Percentiles rank a stretch among this genome's conserved stretches.
Evolutionary conservation across 2,797 vertebrate species (phyloP).

Genomic region (Chaunax sp.): DNA sequence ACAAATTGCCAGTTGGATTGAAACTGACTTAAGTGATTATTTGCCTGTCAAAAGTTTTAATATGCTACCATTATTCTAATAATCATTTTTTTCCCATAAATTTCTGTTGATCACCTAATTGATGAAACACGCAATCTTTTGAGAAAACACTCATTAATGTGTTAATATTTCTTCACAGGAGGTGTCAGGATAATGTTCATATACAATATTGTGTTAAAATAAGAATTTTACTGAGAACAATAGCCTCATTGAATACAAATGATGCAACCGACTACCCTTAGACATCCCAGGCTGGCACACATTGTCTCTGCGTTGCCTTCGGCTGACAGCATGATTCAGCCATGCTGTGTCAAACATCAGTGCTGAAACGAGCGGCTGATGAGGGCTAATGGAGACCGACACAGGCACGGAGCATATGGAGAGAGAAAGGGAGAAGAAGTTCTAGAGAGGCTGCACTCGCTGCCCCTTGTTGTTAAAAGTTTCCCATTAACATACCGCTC

Average conservation of each 20-base stretch:
- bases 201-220: not conserved
- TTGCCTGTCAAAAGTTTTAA: too few relatives aligned
- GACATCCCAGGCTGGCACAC: constrained; percentile 33
- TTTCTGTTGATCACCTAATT: accelerated
- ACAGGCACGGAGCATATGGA: constrained; percentile 32
- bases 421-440: constrained; percentile 23
- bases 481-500: constrained; percentile 16
- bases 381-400: constrained; percentile 35
- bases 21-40: too few relatives aligned
- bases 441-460: constrained; percentile 6
- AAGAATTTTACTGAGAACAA: constrained; percentile 1
- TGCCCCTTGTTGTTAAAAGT: constrained; percentile 2
- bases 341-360: constrained; percentile 59
- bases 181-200: not conserved
- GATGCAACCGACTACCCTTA: constrained; percentile 5
- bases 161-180: not conserved
- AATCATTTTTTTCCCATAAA: too few relatives aligned
- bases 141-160: not conserved
- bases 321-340: constrained; percentile 49
- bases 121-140: too few relatives aligned
- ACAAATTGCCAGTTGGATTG: not conserved
- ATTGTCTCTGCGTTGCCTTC: constrained; percentile 42
- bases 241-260: constrained; percentile 20
- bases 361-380: constrained; percentile 28
- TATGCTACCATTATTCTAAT: too few relatives aligned